Percentiles rank a stretch among this genome's conserved stretches.
phyloP scores from a whole-genome alignment of 2,113 vertebrate genomes.

The Corvus hawaiiensis region DNA sequence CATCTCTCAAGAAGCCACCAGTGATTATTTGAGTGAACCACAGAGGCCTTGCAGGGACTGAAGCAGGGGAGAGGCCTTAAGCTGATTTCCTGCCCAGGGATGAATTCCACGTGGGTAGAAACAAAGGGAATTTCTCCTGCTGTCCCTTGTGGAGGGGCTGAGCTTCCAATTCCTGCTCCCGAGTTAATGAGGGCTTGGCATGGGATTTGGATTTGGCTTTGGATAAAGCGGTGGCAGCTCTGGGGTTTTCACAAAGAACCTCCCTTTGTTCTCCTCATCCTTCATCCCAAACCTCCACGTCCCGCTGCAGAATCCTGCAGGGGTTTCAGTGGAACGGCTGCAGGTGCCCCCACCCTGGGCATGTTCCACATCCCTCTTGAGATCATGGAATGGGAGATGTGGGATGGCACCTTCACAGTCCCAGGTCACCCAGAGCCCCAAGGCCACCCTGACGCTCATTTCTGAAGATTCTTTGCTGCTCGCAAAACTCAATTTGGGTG shows the following conservation, averaged over 20 bases:
- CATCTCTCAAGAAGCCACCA: slow-evolving; percentile 20
- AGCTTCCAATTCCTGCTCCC: neutral
- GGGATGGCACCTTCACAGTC: neutral
- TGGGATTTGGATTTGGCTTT: neutral
- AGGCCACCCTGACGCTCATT: neutral
- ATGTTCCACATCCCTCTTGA: neutral
- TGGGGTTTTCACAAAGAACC: neutral
- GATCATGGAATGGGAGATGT: neutral
- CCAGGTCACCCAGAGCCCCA: neutral
- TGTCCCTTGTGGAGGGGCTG: neutral
- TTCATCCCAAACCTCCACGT: neutral
- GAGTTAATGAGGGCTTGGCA: neutral
- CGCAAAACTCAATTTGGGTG: neutral
- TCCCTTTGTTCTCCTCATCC: neutral
- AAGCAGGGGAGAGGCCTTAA: neutral
- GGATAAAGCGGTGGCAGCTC: neutral
- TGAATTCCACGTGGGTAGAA: neutral
- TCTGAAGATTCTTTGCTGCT: neutral
- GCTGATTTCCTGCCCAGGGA: slow-evolving; percentile 33
- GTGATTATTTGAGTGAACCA: neutral
- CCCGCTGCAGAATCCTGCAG: neutral
- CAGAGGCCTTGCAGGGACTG: neutral
- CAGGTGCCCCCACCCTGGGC: no score
- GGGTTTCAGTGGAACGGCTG: neutral
- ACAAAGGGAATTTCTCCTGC: neutral